A percentile compares a stretch with the other conserved stretches of the same genome.
Evolutionary conservation across 2,888 invertebrate species (phyloP).

Genomic region (Eristalinus sepulchralis): DNA sequence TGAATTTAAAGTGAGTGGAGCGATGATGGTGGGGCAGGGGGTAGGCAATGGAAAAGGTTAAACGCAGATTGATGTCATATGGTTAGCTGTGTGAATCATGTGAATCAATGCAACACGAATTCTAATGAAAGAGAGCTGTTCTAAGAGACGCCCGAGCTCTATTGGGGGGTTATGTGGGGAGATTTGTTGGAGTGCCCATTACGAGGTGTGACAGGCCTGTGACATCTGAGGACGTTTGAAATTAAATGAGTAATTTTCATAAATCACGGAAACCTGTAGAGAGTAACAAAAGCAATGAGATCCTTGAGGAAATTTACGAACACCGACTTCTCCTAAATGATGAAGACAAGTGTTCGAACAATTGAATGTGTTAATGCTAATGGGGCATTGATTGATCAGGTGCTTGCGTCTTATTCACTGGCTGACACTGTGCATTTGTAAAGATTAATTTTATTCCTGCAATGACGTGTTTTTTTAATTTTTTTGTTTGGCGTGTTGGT

Average conservation of each 20-base stretch:
- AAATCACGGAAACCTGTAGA: neutral
- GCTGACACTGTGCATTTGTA: neutral
- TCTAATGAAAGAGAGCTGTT: neutral
- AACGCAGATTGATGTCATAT: slow-evolving; percentile 44
- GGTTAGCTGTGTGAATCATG: slow-evolving; percentile 1
- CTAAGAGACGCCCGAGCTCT: neutral
- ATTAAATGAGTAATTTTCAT: neutral
- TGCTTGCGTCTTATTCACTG: neutral
- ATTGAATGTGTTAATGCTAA: neutral
- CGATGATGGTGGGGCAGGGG: neutral
- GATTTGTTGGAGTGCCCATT: neutral
- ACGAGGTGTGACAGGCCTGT: neutral
- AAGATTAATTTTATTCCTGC: neutral
- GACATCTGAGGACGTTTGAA: neutral
- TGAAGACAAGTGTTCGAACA: neutral
- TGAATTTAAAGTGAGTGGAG: neutral
- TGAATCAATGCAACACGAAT: neutral
- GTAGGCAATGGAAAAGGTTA: neutral
- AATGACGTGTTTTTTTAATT: neutral
- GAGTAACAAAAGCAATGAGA: neutral
- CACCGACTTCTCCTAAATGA: neutral
- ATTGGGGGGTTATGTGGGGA: neutral
- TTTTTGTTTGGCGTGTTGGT: neutral
- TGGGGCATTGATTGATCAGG: neutral
- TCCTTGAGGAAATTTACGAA: neutral